These are phyloP conservation scores for Drosophila littoralis DNA, from an alignment of 1,140 invertebrate genomes.

Conservation along the genomic window DNA sequence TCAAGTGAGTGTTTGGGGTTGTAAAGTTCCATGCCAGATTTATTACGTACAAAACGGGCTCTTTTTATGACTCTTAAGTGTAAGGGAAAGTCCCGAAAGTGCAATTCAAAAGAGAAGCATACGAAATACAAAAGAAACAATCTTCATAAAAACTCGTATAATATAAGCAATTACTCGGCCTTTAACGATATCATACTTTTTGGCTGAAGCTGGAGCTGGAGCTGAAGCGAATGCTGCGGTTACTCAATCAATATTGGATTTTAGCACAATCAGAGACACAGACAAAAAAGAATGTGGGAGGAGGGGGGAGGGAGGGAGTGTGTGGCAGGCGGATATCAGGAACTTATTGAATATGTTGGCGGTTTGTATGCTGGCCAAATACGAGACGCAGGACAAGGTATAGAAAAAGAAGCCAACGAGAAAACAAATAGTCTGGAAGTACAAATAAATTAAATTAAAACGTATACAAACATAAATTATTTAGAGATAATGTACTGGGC, in stretches of 20 bases:
- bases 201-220: conserved; percentile 30
- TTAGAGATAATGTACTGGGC: conserved; percentile 78
- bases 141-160: conserved; percentile 69
- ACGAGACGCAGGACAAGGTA: conserved; percentile 32
- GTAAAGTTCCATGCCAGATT: conserved; percentile 17
- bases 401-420: conserved; percentile 24
- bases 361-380: conserved; percentile 61
- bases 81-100: conserved; percentile 46
- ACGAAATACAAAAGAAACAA: conserved; percentile 49
- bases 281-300: not conserved
- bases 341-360: conserved; percentile 41
- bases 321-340: conserved; percentile 13
- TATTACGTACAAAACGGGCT: conserved; percentile 26
- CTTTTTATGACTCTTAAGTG: conserved; percentile 56
- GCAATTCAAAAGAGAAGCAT: conserved; percentile 56
- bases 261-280: conserved; percentile 41
- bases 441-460: conserved; percentile 81
- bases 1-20: not conserved
- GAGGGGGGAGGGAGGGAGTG: not conserved
- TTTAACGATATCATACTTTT: conserved; percentile 73
- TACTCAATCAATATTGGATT: conserved; percentile 77
- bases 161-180: conserved; percentile 65
- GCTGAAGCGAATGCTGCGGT: conserved; percentile 57
- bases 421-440: conserved; percentile 67
- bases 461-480: conserved; percentile 82